Conservation (phyloP, 2,888 invertebrate genomes). For the Heliconius hortense region DNA sequence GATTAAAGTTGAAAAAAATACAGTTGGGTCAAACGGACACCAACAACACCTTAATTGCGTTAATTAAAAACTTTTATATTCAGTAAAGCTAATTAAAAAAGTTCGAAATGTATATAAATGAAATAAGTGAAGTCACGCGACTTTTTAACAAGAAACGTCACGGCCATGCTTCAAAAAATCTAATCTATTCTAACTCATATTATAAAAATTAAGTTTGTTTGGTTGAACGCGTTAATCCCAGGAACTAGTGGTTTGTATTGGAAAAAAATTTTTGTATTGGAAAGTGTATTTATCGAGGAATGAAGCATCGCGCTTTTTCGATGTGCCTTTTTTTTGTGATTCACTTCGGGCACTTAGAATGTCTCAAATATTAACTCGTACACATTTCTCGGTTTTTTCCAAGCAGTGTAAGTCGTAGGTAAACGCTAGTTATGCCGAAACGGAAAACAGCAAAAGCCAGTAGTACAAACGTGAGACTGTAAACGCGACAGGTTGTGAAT, state of each 20-base stretch:
- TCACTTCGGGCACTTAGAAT: too few species aligned
- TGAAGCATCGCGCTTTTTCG: too few species aligned
- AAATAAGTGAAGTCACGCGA: constrained; percentile 2
- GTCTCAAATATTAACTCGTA: too few species aligned
- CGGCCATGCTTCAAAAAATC: background rate
- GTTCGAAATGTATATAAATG: background rate
- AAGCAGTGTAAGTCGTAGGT: too few species aligned
- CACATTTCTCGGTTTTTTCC: too few species aligned
- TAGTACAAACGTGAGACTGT: too few species aligned
- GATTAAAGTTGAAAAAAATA: background rate
- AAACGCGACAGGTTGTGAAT: too few species aligned
- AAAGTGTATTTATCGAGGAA: too few species aligned
- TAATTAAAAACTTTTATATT: constrained; percentile 15
- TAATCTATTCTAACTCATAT: background rate
- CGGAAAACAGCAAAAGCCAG: too few species aligned
- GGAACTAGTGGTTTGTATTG: background rate
- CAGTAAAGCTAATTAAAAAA: constrained; percentile 9
- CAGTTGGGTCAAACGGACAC: background rate
- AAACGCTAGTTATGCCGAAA: too few species aligned
- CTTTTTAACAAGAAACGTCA: constrained; percentile 5
- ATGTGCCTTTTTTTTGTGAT: too few species aligned
- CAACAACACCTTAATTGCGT: background rate
- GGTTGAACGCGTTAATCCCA: background rate
- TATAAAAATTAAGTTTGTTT: background rate
- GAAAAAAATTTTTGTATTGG: too few species aligned